phyloP scores from a whole-genome alignment of 2,888 invertebrate species.

The Bombylius major region DNA sequence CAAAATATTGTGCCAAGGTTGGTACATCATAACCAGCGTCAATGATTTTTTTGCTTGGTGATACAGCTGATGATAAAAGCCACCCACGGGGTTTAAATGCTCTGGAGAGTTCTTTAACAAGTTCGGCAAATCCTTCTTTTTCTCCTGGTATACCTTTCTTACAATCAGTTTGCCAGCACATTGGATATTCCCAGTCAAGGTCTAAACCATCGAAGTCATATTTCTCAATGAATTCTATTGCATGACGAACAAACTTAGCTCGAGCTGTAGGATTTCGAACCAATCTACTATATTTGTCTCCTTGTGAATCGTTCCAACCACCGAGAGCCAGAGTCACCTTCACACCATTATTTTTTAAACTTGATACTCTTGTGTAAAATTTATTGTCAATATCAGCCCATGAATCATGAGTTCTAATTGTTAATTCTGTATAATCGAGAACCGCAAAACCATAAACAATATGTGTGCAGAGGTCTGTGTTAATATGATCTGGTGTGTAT shows the following conservation, averaged over 20 bases:
- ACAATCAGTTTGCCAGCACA: slow-evolving; percentile 61
- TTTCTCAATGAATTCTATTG: slow-evolving; percentile 61
- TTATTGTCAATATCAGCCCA: slow-evolving; percentile 84
- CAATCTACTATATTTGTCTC: slow-evolving; percentile 76
- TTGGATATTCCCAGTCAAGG: slow-evolving; percentile 88
- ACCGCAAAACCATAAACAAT: slow-evolving; percentile 89
- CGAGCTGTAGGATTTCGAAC: slow-evolving; percentile 65
- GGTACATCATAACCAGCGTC: slow-evolving; percentile 78
- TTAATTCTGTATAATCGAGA: slow-evolving; percentile 66
- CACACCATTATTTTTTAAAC: slow-evolving; percentile 61
- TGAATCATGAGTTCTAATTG: slow-evolving; percentile 71
- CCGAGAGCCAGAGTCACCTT: slow-evolving; percentile 82
- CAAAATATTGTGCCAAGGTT: slow-evolving; percentile 56
- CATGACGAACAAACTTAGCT: slow-evolving; percentile 59
- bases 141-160: slow-evolving; percentile 73
- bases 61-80: slow-evolving; percentile 70
- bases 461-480: slow-evolving; percentile 79
- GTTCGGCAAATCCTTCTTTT: slow-evolving; percentile 62
- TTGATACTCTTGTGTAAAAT: slow-evolving; percentile 74
- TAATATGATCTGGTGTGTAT: slow-evolving; percentile 74
- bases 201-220: slow-evolving; percentile 88
- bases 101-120: slow-evolving; percentile 58
- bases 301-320: slow-evolving; percentile 91
- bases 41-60: slow-evolving; percentile 76
- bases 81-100: slow-evolving; percentile 54